Evolutionary conservation across 2,888 invertebrate species (phyloP).

Genomic region (Agrochola macilenta): DNA sequence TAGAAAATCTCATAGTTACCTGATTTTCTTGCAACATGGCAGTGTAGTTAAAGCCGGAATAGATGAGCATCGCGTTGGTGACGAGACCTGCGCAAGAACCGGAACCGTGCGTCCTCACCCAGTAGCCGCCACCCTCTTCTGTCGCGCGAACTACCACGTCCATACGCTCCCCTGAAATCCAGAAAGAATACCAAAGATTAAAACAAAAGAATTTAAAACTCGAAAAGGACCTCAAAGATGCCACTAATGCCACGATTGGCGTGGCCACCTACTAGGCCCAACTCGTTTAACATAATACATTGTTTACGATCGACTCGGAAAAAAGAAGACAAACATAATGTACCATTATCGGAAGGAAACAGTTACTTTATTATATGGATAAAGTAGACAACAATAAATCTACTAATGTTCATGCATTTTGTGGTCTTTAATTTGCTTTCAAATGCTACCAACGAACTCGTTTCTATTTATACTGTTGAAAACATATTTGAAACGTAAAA

Average conservation of each 20-base stretch:
- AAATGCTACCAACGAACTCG: neutral
- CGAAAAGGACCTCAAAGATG: neutral
- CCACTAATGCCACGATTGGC: too few relatives aligned
- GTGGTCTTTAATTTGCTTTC: slow-evolving; percentile 22
- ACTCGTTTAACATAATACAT: too few relatives aligned
- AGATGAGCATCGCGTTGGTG: slow-evolving; percentile 85
- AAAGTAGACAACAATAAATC: slow-evolving; percentile 4
- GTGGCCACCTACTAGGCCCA: too few relatives aligned
- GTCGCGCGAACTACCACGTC: slow-evolving; percentile 91
- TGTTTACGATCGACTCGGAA: too few relatives aligned
- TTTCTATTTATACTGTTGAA: neutral
- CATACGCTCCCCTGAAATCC: slow-evolving; percentile 91
- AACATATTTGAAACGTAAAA: slow-evolving; percentile 9
- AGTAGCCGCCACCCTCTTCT: slow-evolving; percentile 88
- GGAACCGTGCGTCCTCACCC: slow-evolving; percentile 88
- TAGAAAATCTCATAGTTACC: slow-evolving; percentile 65
- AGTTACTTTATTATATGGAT: neutral
- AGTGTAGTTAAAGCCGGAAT: slow-evolving; percentile 89
- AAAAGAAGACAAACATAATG: neutral
- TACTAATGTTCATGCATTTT: slow-evolving; percentile 15
- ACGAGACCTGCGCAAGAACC: slow-evolving; percentile 86
- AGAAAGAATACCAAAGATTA: neutral
- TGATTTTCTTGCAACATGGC: slow-evolving; percentile 79
- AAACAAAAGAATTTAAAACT: too few relatives aligned
- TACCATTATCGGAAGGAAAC: neutral